Evolutionary conservation across 2,888 invertebrate genomes (phyloP).

Genomic region (Aelia acuminata): DNA sequence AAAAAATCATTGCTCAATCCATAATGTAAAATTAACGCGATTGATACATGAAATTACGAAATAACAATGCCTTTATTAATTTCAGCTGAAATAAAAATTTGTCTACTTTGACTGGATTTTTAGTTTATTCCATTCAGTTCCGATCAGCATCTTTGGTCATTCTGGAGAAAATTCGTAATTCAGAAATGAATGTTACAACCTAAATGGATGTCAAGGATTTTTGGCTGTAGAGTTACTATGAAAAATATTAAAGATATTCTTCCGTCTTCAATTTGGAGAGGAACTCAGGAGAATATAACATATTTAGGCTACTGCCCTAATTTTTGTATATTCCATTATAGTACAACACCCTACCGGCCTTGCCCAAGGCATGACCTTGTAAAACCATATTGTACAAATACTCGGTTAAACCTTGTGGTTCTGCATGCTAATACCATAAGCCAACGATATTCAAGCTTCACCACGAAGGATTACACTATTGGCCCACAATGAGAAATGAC

Average conservation of each 20-base stretch:
- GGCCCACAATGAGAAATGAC: background rate
- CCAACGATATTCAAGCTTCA: background rate
- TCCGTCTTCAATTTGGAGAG: background rate
- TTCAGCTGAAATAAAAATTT: too few relatives aligned
- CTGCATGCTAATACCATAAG: constrained; percentile 28
- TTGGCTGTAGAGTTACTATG: background rate
- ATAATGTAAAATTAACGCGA: too few relatives aligned
- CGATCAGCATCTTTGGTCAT: too few relatives aligned
- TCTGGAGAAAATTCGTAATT: too few relatives aligned
- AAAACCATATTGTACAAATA: constrained; percentile 41
- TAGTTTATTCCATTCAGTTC: too few relatives aligned
- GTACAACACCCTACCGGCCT: background rate
- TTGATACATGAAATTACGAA: too few relatives aligned
- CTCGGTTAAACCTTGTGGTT: constrained; percentile 27
- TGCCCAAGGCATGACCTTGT: constrained; percentile 1
- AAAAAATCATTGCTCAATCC: too few relatives aligned
- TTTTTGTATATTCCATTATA: background rate
- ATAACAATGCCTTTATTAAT: too few relatives aligned
- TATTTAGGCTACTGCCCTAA: background rate
- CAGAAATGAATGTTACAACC: too few relatives aligned
- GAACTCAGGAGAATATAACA: background rate
- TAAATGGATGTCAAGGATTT: background rate
- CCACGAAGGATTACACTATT: constrained; percentile 20
- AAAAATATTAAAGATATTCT: background rate
- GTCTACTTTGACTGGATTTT: too few relatives aligned